These are phyloP conservation scores for Ceratitis capitata DNA, from an alignment of 1,140 invertebrate species.

Conservation along the genomic window DNA sequence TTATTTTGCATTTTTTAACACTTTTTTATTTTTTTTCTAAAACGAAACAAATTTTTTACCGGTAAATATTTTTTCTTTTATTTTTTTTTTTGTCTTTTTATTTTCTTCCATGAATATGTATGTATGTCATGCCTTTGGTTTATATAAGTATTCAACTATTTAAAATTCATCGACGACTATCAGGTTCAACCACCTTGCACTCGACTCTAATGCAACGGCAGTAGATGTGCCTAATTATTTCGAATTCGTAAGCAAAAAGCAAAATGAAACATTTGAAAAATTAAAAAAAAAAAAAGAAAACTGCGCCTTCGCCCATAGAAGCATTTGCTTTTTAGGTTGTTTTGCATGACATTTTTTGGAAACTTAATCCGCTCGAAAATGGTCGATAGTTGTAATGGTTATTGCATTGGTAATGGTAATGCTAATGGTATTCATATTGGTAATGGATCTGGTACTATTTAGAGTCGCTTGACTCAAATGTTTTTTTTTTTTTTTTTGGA, in stretches of 20 bases:
- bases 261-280: too few species aligned
- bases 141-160: neutral
- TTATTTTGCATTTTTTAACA: neutral
- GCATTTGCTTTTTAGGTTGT: neutral
- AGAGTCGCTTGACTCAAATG: too few species aligned
- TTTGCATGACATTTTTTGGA: neutral
- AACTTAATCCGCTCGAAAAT: too few species aligned
- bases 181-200: neutral
- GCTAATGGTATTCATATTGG: too few species aligned
- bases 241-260: neutral
- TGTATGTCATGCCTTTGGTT: neutral
- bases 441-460: too few species aligned
- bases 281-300: too few species aligned
- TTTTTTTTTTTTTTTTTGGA: too few species aligned
- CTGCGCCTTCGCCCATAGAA: neutral
- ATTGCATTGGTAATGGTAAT: too few species aligned
- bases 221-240: neutral
- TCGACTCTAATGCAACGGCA: neutral
- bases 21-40: neutral
- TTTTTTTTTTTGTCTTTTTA: neutral
- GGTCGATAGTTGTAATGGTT: too few species aligned
- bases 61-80: neutral
- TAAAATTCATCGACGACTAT: neutral
- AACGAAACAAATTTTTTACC: too few species aligned
- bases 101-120: neutral